These are phyloP conservation scores for Masticophis lateralis DNA, from an alignment of 2,797 vertebrate species.

Conservation along the genomic window DNA sequence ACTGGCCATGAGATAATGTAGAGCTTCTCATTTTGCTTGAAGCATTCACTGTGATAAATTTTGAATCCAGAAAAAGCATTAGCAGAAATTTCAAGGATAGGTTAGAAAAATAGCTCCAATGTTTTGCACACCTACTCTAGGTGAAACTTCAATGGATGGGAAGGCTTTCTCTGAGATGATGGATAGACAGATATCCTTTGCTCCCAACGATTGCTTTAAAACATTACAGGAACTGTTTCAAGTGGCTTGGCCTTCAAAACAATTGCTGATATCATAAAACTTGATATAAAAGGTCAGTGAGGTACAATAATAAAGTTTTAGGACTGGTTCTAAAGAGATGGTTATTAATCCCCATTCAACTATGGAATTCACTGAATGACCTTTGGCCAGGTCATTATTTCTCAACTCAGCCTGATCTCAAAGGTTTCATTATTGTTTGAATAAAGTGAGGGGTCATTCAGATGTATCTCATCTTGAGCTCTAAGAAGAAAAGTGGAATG, in stretches of 20 bases:
- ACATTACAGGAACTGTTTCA: not conserved
- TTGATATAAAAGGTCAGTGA: not conserved
- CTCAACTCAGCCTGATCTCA: not conserved
- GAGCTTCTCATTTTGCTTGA: not conserved
- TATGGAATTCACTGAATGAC: not conserved
- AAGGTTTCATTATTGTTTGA: not conserved
- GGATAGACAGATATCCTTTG: not conserved
- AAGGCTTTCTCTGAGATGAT: not conserved
- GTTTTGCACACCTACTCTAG: not conserved
- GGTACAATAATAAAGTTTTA: not conserved
- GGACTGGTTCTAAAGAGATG: not conserved
- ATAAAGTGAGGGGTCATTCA: not conserved
- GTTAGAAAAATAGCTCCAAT: not conserved
- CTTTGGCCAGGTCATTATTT: not conserved
- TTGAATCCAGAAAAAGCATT: not conserved
- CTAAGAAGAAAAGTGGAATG: not conserved
- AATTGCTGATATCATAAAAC: not conserved
- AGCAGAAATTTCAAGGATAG: not conserved
- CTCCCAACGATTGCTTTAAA: not conserved
- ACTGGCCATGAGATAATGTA: not conserved
- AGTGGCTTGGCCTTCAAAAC: not conserved
- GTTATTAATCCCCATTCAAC: not conserved
- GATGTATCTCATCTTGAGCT: not conserved
- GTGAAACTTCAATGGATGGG: not conserved
- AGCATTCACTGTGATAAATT: not conserved